Evolutionary conservation across 1,140 invertebrate species (phyloP).

Genomic region (Micrasema minimum): DNA sequence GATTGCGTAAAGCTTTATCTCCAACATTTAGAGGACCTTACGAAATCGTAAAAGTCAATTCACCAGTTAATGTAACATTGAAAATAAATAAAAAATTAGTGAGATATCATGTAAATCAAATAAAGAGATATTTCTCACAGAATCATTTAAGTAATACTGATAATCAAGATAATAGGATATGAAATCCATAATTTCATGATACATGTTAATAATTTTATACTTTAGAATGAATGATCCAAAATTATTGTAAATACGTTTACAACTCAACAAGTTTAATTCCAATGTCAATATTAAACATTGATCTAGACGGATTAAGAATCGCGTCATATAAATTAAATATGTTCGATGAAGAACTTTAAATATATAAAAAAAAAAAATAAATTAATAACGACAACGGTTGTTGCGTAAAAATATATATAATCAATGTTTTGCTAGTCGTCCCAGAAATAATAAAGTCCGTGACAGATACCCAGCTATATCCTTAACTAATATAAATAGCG

Average conservation of each 20-base stretch:
- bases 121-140: not conserved
- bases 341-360: constrained; percentile 14
- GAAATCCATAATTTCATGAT: not conserved
- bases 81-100: constrained; percentile 6
- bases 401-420: no score
- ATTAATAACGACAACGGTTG: no score
- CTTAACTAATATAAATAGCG: no score
- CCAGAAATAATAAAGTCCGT: no score
- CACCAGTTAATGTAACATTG: constrained; percentile 9
- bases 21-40: constrained; percentile 25
- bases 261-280: not conserved
- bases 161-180: no score
- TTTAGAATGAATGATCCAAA: constrained; percentile 2
- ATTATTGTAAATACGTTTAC: constrained; percentile 3
- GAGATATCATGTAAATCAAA: constrained; percentile 9
- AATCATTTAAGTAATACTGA: no score
- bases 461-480: no score
- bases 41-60: constrained; percentile 11
- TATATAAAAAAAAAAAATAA: not conserved
- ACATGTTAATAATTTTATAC: not conserved
- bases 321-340: constrained; percentile 10
- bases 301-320: constrained; percentile 15
- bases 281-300: constrained; percentile 2
- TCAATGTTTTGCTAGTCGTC: no score
- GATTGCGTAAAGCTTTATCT: constrained; percentile 30